Evolutionary conservation across 2,113 vertebrate species (phyloP).

Genomic region (Pluvialis apricaria): DNA sequence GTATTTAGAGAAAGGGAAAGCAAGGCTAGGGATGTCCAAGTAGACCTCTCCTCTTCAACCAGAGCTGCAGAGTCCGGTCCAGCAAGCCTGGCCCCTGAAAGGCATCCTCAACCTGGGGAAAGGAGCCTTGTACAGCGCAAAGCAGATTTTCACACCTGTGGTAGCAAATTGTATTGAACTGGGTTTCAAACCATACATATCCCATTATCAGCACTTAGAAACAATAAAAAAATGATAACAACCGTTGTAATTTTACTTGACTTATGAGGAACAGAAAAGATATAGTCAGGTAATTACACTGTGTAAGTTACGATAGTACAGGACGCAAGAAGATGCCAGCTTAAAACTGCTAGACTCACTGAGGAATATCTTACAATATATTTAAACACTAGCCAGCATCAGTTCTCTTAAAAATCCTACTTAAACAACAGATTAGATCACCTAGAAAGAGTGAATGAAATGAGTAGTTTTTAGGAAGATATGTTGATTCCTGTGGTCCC

Average conservation of each 20-base stretch:
- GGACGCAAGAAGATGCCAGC: background rate
- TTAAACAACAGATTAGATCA: constrained; percentile 58
- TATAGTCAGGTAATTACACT: background rate
- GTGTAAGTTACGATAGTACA: background rate
- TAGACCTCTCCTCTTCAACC: background rate
- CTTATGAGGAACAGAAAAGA: background rate
- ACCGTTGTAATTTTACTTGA: background rate
- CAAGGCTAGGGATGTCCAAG: background rate
- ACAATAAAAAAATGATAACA: background rate
- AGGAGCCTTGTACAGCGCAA: background rate
- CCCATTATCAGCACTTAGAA: background rate
- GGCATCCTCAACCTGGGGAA: background rate
- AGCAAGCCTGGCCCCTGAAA: background rate
- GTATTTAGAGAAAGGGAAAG: background rate
- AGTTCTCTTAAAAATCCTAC: constrained; percentile 18
- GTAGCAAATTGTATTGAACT: background rate
- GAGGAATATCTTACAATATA: background rate
- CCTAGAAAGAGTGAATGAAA: constrained; percentile 71
- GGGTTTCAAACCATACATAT: background rate
- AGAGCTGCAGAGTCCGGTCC: background rate
- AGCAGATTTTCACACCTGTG: background rate
- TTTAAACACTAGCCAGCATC: background rate
- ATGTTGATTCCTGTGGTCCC: constrained; percentile 67
- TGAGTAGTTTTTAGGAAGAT: constrained; percentile 55
- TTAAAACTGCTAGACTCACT: background rate